Evolutionary conservation across 2,797 vertebrate genomes (phyloP), one percentile per base, ranked within the genome.

Genomic region (Allobates femoralis): DNA sequence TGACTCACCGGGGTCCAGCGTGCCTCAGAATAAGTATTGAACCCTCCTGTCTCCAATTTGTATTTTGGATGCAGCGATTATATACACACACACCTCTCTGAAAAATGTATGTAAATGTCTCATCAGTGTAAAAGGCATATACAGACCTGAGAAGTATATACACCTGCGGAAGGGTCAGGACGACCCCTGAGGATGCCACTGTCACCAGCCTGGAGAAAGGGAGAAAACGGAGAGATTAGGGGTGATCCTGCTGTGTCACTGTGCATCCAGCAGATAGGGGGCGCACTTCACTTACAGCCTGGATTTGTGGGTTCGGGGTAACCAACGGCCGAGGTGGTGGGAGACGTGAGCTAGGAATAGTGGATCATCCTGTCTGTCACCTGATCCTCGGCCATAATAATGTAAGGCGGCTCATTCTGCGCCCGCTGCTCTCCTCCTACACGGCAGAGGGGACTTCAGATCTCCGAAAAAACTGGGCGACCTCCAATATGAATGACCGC

Each of bases 211-310:
- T 92, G 77, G 4, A 10, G 1, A 55, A 28, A 81, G 67, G 62
- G 2, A 51, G 46, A 69, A 55, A 23, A 77, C 56, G 14, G 26
- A 23, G 5, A n/a, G 11, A 41, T 32, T 73, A 26, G 10, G 10
- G 2, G 73, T 3, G 2, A 16, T 2, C 71, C 3, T 3, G 7
- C 19, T 1, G 2, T 15, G 67, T n/a, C 0, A 11, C 67, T 4
- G 67, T 1, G 3, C 32, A 14, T 46, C 11, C 12, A 12, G 66
- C 2, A 69, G 34, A n/a, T 32, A 18, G 14, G 56, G 32, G 55
- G 21, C 26, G 18, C 15, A 82, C 92, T 92, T 88, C 15, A 82
- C 92, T 92, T 88, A 93, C 91, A 91, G 78, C 88, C 90, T 84
- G 87, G 85, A 64, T 37, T n/a, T 62, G 3, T 87, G 86, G 0